These are phyloP conservation scores for Parelbella ahira DNA, from an alignment of 2,888 invertebrate genomes.

Conservation along the genomic window DNA sequence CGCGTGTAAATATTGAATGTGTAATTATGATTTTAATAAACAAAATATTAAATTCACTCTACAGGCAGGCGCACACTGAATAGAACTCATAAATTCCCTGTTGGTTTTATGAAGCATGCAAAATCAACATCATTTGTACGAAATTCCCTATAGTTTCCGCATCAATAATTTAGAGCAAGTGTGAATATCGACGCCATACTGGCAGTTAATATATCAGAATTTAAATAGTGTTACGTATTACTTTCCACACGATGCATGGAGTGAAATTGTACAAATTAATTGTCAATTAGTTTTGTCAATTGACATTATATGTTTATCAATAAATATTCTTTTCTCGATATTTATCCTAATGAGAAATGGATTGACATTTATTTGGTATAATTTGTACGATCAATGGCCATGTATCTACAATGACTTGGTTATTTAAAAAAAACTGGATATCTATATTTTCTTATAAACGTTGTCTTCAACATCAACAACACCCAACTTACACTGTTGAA, in stretches of 20 bases:
- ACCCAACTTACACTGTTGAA: too few relatives aligned
- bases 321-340: too few relatives aligned
- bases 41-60: conserved; percentile 7
- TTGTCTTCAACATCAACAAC: too few relatives aligned
- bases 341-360: too few relatives aligned
- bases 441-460: too few relatives aligned
- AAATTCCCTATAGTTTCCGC: conserved; percentile 21
- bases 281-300: conserved; percentile 8
- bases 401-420: too few relatives aligned
- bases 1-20: not conserved
- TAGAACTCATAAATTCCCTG: conserved; percentile 11
- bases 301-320: too few relatives aligned
- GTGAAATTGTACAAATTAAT: conserved; percentile 9
- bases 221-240: conserved; percentile 3
- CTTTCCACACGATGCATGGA: not conserved
- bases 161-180: conserved; percentile 21
- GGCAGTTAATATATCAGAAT: not conserved
- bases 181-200: conserved; percentile 11
- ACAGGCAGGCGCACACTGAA: conserved; percentile 2
- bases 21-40: conserved; percentile 11
- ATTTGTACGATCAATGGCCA: too few relatives aligned
- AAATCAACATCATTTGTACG: conserved; percentile 24
- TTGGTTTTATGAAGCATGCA: conserved; percentile 17
- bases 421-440: too few relatives aligned
- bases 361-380: too few relatives aligned